Base-by-base conservation (phyloP, 2,888 invertebrate genomes). In the Noctua janthina region DNA sequence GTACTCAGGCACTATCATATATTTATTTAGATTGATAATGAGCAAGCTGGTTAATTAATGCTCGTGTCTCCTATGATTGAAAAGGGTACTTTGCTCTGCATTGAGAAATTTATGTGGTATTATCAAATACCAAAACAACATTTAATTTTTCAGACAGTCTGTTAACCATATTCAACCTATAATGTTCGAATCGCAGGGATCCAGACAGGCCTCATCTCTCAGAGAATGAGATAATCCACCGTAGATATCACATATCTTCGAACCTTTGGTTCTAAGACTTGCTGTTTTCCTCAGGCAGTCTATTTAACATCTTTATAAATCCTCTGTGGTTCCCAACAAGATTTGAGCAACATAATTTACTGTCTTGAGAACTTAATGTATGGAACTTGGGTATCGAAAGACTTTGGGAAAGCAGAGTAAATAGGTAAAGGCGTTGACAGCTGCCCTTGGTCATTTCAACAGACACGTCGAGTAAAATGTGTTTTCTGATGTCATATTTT, bases 391-490 rank as follows among this genome's bases (percentile, higher is more conserved):
- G 56, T 11, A 29, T 23, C n/a, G 46, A 78, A 67, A 46, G 23
- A 7, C 5, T 68, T 49, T 6, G n/a, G 29, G 29, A 51, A 59
- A 78, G 17, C 10, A 6, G 23, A 66, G 5, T 23, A 39, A 39
- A 20, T 20, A 35, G 17, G 23, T 29, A 35, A 1, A 51, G 15
- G 17, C 43, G 49, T 29, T 62, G 23, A 43, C 23, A n/a, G 59
- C 51, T 79, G 51, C 20, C 79, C 51, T 79, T 80, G 66, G 6
- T 35, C 3, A 51, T 54, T 29, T 51, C 10, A 11, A 29, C n/a
- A 79, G n/a, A 17, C 17, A 59, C 17, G 29, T 20, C 8, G 15
- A 29, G 20, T 51, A 51, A 56, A 29, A 43, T 75, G 23, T 56
- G 29, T 35, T 23, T 29, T 43, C 20, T 51, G 59, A 51, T 20